phyloP scores from a whole-genome alignment of 2,113 vertebrate species.

The Salvator merianae region DNA sequence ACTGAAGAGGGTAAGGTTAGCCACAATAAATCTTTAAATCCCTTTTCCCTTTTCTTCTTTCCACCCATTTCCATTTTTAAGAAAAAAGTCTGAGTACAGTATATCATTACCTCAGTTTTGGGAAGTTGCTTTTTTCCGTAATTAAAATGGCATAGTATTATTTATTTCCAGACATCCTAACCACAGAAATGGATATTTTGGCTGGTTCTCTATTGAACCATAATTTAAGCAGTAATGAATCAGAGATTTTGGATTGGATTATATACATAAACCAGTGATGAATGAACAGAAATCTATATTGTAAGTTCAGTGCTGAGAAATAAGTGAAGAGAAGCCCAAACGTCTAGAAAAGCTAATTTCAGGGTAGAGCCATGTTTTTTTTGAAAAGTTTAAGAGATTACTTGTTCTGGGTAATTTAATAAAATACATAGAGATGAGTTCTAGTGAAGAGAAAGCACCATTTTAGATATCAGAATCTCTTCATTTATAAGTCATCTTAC shows the following conservation, averaged over 20 bases:
- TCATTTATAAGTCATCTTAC: not conserved
- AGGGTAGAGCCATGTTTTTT: not conserved
- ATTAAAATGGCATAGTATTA: not conserved
- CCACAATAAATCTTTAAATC: not conserved
- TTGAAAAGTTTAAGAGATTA: not conserved
- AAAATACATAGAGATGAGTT: not conserved
- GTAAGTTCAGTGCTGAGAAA: not conserved
- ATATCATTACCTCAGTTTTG: not conserved
- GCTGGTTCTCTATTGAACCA: rapidly evolving
- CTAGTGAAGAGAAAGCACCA: not conserved
- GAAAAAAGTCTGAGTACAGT: not conserved
- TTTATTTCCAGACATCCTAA: not conserved
- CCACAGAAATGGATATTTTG: not conserved
- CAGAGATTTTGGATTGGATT: not conserved
- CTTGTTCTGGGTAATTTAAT: not conserved
- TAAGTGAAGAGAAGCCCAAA: not conserved
- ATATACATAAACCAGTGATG: not conserved
- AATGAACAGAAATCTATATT: not conserved
- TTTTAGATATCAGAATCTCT: not conserved
- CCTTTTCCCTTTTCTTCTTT: not conserved
- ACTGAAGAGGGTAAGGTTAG: not conserved
- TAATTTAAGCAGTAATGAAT: not conserved
- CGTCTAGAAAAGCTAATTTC: not conserved
- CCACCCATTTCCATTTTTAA: not conserved
- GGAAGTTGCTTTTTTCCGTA: not conserved